Conservation (phyloP, 2,888 invertebrate genomes). For the Scaptomyza flava region DNA sequence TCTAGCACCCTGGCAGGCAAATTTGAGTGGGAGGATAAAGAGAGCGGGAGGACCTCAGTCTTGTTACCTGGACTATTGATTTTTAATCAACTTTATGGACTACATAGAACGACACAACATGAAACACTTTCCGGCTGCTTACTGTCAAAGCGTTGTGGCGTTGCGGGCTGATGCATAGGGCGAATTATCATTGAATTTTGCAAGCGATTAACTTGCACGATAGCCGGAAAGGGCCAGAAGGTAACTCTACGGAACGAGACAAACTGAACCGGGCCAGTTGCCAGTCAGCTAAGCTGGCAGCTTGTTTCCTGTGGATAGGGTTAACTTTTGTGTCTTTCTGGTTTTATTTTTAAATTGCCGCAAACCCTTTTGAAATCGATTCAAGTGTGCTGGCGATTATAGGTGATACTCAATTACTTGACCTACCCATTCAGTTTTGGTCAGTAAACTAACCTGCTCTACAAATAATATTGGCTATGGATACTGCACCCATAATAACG, state of each 20-base stretch:
- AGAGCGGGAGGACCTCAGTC: neutral
- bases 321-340: slow-evolving; percentile 5
- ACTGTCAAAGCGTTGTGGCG: slow-evolving; percentile 39
- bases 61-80: slow-evolving; percentile 59
- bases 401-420: slow-evolving; percentile 10
- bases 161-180: slow-evolving; percentile 26
- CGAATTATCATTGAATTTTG: slow-evolving; percentile 80
- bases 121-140: slow-evolving; percentile 76
- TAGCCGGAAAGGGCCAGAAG: slow-evolving; percentile 27
- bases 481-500: slow-evolving; percentile 40
- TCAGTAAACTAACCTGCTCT: slow-evolving; percentile 40
- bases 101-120: slow-evolving; percentile 61
- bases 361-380: slow-evolving; percentile 40
- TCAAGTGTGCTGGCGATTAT: slow-evolving; percentile 20
- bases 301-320: slow-evolving; percentile 34
- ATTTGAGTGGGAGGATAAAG: neutral
- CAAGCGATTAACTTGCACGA: slow-evolving; percentile 79
- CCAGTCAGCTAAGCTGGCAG: slow-evolving; percentile 24
- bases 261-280: slow-evolving; percentile 5
- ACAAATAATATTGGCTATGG: slow-evolving; percentile 23
- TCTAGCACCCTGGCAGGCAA: slow-evolving; percentile 4
- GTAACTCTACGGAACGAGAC: neutral
- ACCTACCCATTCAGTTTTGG: neutral
- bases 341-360: slow-evolving; percentile 52
- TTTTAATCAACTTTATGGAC: slow-evolving; percentile 69